Conservation (phyloP, 2,113 vertebrate species). For the Melanerpes aurifrons region DNA sequence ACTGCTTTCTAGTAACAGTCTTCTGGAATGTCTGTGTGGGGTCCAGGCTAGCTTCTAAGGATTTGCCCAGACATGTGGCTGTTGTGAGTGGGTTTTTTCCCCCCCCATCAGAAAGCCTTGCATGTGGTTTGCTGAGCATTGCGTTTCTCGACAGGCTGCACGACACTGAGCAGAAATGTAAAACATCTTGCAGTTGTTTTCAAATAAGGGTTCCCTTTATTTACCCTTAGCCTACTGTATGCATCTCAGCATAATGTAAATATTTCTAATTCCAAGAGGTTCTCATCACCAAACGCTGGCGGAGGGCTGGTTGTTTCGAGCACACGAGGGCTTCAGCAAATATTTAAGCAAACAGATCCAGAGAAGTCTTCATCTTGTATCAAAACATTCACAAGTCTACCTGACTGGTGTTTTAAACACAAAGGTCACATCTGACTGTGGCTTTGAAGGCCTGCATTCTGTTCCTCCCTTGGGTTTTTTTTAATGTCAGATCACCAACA, state of each 20-base stretch:
- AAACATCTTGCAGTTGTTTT: conserved; percentile 76
- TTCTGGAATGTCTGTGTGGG: conserved; percentile 66
- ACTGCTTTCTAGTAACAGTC: conserved; percentile 16
- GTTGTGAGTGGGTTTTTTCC: conserved; percentile 48
- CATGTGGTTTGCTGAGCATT: conserved; percentile 76
- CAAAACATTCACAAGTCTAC: background rate
- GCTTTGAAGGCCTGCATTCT: background rate
- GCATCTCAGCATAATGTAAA: conserved; percentile 68
- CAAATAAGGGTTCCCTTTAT: conserved; percentile 67
- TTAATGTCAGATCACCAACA: background rate
- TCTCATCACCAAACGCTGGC: conserved; percentile 45
- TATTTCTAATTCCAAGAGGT: conserved; percentile 57
- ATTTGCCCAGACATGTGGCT: conserved; percentile 64
- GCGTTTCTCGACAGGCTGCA: conserved; percentile 66
- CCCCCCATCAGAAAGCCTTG: conserved; percentile 61
- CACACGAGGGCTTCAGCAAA: conserved; percentile 38
- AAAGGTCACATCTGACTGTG: background rate
- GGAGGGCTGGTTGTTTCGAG: conserved; percentile 58
- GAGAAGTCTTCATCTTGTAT: background rate
- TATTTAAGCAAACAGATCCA: conserved; percentile 45
- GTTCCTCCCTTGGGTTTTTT: background rate
- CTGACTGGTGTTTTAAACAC: background rate
- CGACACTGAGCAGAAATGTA: conserved; percentile 63
- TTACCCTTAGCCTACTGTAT: conserved; percentile 66
- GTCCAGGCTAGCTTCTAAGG: conserved; percentile 56